Conservation (phyloP, 2,797 vertebrate genomes). For the Falco rusticolus region DNA sequence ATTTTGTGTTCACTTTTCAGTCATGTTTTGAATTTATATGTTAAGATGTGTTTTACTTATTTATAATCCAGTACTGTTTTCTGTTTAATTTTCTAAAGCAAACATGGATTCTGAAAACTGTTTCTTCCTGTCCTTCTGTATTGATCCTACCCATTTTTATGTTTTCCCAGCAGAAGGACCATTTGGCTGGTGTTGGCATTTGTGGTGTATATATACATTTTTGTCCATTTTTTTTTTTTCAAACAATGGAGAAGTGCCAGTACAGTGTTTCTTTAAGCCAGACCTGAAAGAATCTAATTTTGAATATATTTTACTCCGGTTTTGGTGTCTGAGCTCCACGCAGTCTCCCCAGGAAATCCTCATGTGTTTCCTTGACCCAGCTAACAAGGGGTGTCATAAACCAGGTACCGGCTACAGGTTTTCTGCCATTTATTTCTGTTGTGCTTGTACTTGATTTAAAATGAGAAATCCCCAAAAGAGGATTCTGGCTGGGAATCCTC, state of each 20-base stretch:
- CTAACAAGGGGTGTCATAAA: neutral
- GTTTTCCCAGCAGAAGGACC: neutral
- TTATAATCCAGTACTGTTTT: neutral
- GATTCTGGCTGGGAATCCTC: neutral
- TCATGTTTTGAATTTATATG: neutral
- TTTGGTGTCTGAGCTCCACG: neutral
- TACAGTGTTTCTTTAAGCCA: neutral
- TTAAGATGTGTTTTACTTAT: neutral
- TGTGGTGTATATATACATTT: fast-evolving
- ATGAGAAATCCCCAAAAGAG: neutral
- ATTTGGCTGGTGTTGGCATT: neutral
- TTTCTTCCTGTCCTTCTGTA: neutral
- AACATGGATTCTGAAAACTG: neutral
- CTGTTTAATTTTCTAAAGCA: neutral
- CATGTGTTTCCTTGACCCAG: neutral
- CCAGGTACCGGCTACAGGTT: neutral
- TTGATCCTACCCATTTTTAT: neutral
- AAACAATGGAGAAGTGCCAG: neutral
- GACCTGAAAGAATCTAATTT: neutral
- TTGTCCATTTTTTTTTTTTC: neutral
- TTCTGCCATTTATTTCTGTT: neutral
- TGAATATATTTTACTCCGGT: neutral
- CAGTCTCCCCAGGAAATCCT: neutral
- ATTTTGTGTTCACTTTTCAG: neutral
- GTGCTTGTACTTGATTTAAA: neutral